Base-by-base conservation (phyloP, 2,888 invertebrate genomes). In the Sphaerophoria rueppellii region DNA sequence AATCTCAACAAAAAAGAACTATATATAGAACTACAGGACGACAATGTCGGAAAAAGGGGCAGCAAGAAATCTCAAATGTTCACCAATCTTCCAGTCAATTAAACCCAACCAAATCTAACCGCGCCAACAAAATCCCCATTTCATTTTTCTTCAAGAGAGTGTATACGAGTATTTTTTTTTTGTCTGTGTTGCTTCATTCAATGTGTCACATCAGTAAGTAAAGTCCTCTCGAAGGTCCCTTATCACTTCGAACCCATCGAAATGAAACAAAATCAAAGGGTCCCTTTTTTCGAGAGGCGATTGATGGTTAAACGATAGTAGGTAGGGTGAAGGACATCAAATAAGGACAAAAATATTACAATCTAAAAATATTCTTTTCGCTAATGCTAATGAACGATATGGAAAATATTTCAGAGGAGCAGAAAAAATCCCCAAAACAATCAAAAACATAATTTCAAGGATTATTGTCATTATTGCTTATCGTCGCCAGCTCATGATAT, bases 11-110 rank as follows among this genome's bases (percentile, higher is more conserved):
- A 70, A 65, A 40, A 60, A 43, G 24, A 43, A 40, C 9, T 43
- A 43, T 11, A 60, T 16, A 43, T 43, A 60, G 61, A 69, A 69
- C 60, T 67, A 72, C 35, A 76, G 52, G 61, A 60, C 67, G 43
- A 50, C 46, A 57, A 4, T 11, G 48, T 4, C 6, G n/a, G 11
- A 57, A 6, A 12, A n/a, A 1, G 50, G 11, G 9, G 32, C 9
- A 43, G 43, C 4, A 43, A 43, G 9, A 72, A 60, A 48, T 57
- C 67, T 60, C 71, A 77, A 74, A 67, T 37, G 75, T 80, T 83
- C 75, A 69, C 81, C 85, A 85, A 85, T 85, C 81, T 85, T 85
- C 85, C 81, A 85, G 76, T 85, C 85, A 85, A 85, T 85, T 85
- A 85, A 85, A 65, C 70, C 73, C 76, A 63, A 83, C 80, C 73